Evolutionary conservation across 1,140 invertebrate genomes (phyloP), one percentile per base, ranked within the genome.

Genomic region (Drosophila virilis): DNA sequence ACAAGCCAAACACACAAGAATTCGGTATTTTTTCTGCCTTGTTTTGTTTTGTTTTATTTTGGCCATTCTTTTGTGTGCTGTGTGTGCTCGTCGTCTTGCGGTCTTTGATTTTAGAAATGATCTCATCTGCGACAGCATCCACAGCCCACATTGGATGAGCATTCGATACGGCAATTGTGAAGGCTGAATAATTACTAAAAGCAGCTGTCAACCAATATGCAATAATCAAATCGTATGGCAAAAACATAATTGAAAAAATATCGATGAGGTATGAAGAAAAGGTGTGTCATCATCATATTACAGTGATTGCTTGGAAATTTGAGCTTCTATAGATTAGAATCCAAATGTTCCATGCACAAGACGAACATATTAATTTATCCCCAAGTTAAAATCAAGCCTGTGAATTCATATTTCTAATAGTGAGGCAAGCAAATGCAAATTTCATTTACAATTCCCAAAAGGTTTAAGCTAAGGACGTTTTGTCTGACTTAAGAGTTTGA

Each of bases 31-130:
- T n/a, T 22, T 12, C 22, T 6, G 15, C 46, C 28, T 9, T 28
- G 15, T 32, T 28, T 3, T 32, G 4, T 61, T 69, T 54, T 17
- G 33, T 32, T n/a, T 62, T 54, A 42, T 33, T 67, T 68, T 62
- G 57, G 57, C 55, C 50, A 74, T 71, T 83, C 73, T 79, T 55
- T 71, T 72, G 37, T 59, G 9, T 54, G 32, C 22, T 5, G 22
- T 5, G 22, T 28, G 22, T 28, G 3, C 22, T 28, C 22, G 32
- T 40, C 50, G 59, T 17, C 46, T 38, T 62, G 37, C 50, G 50
- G n/a, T 43, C 37, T 74, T 66, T 62, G 50, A 54, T 79, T 85
- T 86, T 83, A 77, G 74, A 61, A 83, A 80, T 88, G 83, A 88
- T 88, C 84, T 88, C 83, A 88, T 88, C 78, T 17, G 59, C 40